Evolutionary conservation across 2,113 vertebrate species (phyloP).

Genomic region (Corapipo altera): DNA sequence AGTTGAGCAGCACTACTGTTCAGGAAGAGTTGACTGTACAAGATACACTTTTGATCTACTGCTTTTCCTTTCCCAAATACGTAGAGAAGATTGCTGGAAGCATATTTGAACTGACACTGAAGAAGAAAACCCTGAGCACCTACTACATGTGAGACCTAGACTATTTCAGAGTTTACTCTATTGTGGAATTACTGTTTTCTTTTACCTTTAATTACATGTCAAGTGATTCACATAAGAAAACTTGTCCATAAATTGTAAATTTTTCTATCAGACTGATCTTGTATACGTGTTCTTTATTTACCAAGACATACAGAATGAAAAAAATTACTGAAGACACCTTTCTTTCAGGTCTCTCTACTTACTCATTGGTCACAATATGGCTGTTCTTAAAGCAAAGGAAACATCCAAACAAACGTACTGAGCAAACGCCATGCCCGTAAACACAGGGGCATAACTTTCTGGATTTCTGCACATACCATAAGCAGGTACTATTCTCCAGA

Average conservation of each 20-base stretch:
- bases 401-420: not conserved
- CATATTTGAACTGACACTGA: not conserved
- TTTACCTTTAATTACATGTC: not conserved
- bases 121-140: not conserved
- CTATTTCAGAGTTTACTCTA: not conserved
- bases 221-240: not conserved
- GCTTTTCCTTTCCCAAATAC: not conserved
- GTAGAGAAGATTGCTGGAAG: not conserved
- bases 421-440: not conserved
- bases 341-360: not conserved
- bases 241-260: not conserved
- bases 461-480: not conserved
- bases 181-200: not conserved
- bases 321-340: not conserved
- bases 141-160: rapidly evolving
- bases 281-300: not conserved
- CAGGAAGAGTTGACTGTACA: not conserved
- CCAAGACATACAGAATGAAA: not conserved
- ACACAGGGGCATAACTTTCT: not conserved
- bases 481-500: not conserved
- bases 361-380: not conserved
- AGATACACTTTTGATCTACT: not conserved
- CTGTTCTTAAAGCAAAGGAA: not conserved
- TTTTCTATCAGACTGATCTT: not conserved
- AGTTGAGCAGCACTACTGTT: not conserved